These are phyloP conservation scores for Rhimphoctona megacephalus DNA, from an alignment of 2,888 invertebrate species.

Conservation along the genomic window DNA sequence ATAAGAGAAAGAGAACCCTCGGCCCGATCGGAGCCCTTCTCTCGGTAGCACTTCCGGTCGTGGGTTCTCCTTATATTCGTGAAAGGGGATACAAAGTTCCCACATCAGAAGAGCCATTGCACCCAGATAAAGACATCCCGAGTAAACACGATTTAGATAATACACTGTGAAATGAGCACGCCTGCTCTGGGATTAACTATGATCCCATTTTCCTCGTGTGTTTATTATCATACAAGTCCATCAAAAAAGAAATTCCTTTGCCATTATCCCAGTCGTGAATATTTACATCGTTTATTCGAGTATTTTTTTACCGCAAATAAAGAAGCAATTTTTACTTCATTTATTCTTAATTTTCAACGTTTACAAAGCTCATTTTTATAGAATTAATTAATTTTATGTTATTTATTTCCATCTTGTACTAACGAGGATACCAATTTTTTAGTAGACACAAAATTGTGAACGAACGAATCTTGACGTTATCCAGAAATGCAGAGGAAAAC, in stretches of 20 bases:
- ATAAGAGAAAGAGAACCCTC: conserved; percentile 34
- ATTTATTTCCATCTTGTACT: neutral
- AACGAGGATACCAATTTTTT: neutral
- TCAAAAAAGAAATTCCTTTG: neutral
- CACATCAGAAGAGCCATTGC: conserved; percentile 55
- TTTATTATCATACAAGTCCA: neutral
- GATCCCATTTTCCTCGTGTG: neutral
- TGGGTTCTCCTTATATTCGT: neutral
- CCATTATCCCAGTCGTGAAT: neutral
- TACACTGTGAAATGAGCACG: conserved; percentile 62
- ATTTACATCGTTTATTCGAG: neutral
- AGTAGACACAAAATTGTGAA: neutral
- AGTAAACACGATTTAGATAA: conserved; percentile 70
- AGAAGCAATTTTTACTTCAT: neutral
- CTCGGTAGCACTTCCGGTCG: conserved; percentile 59
- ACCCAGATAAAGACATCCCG: conserved; percentile 46
- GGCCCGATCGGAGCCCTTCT: conserved; percentile 28
- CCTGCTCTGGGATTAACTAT: neutral
- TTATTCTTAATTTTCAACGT: neutral
- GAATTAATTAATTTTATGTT: neutral
- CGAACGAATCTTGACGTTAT: conserved; percentile 34
- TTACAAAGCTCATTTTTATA: neutral
- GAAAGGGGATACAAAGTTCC: conserved; percentile 60
- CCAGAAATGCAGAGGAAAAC: conserved; percentile 26
- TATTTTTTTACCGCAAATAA: neutral